Base-by-base conservation (phyloP, 2,888 invertebrate species). In the Drosophila setosimentum region DNA sequence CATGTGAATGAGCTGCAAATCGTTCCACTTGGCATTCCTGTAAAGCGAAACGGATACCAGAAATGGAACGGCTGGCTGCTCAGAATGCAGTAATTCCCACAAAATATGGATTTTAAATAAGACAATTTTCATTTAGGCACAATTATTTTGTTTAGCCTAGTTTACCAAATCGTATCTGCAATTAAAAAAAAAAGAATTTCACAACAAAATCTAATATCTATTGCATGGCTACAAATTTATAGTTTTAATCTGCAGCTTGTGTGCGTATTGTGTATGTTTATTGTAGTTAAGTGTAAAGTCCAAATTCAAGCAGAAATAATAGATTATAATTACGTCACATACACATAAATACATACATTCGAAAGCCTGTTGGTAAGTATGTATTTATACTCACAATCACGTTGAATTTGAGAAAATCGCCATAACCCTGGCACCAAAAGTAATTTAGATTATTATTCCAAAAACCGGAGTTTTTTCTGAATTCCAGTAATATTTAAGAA, bases 1-100 rank as follows among this genome's bases (percentile, higher is more conserved):
- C 37, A 65, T 65, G 66, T 35, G 61, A 75, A 69, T 40, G 76
- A 50, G 75, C 58, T 53, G 27, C 69, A 65, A 66, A 76, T 70
- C 59, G 77, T 63, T 60, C 66, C 71, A 63, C 62, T 60, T 66
- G 45, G 51, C 40, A 18, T 49, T 59, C 24, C 16, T 13, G 37
- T 21, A 24, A 53, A 48, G 16, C n/a, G n/a, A 37, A 55, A 55
- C 37, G 37, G n/a, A 55, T 50, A 6, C 24, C 18, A 0, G 10
- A 57, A 54, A 50, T 49, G 40, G 35, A 70, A 30, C 29, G 30
- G 13, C 21, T 13, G 4, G 18, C n/a, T 13, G 16, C 13, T 3
- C 30, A 32, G 7, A 58, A 21, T 10, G 35, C 0, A 16, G 35
- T 60, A 29, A 51, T 29, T 45, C 13, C 13, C 13, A 21, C 7